Conservation (phyloP, 2,797 vertebrate species). For the Chelmon rostratus region DNA sequence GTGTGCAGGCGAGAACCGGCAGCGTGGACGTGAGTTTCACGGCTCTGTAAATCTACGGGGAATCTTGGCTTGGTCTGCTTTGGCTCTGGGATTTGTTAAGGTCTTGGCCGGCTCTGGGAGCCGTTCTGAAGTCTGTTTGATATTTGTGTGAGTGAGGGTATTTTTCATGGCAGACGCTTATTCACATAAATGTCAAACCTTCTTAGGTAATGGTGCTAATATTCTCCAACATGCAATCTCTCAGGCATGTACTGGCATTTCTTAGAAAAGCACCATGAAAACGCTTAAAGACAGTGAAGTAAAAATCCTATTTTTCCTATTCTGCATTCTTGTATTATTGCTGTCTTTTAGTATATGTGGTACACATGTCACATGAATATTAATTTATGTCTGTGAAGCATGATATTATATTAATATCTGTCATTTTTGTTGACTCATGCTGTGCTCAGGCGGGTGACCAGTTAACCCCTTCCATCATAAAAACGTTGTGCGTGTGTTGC, state of each 20-base stretch:
- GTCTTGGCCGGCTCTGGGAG: constrained; percentile 31
- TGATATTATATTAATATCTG: background rate
- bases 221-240: constrained; percentile 14
- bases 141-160: constrained; percentile 25
- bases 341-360: background rate
- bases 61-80: constrained; percentile 38
- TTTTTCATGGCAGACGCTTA: constrained; percentile 27
- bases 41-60: constrained; percentile 16
- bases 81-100: constrained; percentile 42
- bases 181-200: constrained; percentile 41
- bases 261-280: background rate
- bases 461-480: background rate
- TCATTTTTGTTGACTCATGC: background rate
- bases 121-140: constrained; percentile 50
- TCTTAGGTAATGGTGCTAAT: constrained; percentile 16
- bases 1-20: constrained; percentile 49
- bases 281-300: background rate
- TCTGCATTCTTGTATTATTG: background rate
- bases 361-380: too few relatives aligned
- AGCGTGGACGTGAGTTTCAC: constrained; percentile 51
- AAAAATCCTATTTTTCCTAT: background rate
- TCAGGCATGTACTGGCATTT: background rate
- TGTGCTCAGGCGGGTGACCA: background rate
- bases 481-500: background rate
- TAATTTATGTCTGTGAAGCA: background rate